phyloP scores from a whole-genome alignment of 2,888 invertebrate genomes.

The Gordius sp. region DNA sequence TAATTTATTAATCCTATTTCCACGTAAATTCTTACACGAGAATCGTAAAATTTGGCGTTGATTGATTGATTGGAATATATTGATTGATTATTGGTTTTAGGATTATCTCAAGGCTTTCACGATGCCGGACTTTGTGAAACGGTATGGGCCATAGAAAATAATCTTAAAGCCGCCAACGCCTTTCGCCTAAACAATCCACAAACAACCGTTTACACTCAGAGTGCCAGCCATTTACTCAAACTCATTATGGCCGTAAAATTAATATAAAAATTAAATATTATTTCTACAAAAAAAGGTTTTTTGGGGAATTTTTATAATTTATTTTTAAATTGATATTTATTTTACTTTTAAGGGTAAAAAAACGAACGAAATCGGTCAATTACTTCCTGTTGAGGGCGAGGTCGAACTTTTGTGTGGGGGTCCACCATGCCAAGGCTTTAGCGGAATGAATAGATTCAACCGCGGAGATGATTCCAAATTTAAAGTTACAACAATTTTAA shows the following conservation, averaged over 20 bases:
- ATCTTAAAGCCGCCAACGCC: conserved; percentile 48
- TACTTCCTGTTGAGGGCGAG: conserved; percentile 45
- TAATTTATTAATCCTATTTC: too few relatives aligned
- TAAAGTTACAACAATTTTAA: conserved; percentile 32
- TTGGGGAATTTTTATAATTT: not conserved
- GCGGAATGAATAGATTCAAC: conserved; percentile 63
- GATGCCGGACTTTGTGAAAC: conserved; percentile 41
- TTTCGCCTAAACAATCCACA: conserved; percentile 47
- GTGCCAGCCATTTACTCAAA: conserved; percentile 46
- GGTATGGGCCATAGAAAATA: conserved; percentile 54
- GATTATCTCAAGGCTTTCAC: conserved; percentile 40
- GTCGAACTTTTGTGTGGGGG: conserved; percentile 59
- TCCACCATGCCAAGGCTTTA: conserved; percentile 65
- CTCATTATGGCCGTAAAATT: conserved; percentile 38
- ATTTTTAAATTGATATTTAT: conserved; percentile 3
- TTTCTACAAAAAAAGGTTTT: not conserved
- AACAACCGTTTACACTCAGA: conserved; percentile 49
- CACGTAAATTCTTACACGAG: too few relatives aligned
- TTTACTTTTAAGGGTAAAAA: conserved; percentile 25
- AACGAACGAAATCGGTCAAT: conserved; percentile 27
- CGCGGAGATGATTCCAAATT: conserved; percentile 53
- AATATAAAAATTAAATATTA: not conserved
- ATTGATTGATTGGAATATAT: too few relatives aligned
- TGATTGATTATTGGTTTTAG: conserved; percentile 24
- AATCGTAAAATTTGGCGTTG: too few relatives aligned